These are phyloP conservation scores for Hemicrepidius hirtus DNA, from an alignment of 2,888 invertebrate species.

Conservation along the genomic window DNA sequence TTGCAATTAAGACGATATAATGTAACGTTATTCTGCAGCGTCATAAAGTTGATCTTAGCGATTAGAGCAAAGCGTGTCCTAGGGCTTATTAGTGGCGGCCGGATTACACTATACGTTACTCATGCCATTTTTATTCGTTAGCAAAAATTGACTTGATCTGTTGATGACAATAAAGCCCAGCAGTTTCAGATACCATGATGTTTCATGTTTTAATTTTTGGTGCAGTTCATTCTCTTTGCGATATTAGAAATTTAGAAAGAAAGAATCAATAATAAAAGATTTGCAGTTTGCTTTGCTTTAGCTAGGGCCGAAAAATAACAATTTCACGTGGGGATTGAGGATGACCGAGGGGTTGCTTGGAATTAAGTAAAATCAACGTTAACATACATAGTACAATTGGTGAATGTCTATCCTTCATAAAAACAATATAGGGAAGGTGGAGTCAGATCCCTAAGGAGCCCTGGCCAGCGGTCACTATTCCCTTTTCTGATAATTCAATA, in stretches of 20 bases:
- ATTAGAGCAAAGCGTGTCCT: slow-evolving; percentile 48
- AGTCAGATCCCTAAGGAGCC: slow-evolving; percentile 59
- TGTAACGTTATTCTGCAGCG: slow-evolving; percentile 42
- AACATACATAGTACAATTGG: slow-evolving; percentile 47
- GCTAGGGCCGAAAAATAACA: slow-evolving; percentile 17
- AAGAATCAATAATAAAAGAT: no score
- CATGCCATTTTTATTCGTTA: slow-evolving; percentile 55
- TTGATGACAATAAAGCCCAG: slow-evolving; percentile 18
- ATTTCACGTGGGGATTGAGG: slow-evolving; percentile 16
- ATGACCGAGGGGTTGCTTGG: slow-evolving; percentile 21
- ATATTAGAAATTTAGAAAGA: no score
- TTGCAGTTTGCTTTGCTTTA: no score
- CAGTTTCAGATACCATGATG: background rate
- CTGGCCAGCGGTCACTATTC: slow-evolving; percentile 69
- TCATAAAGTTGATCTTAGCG: slow-evolving; percentile 51
- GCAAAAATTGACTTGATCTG: slow-evolving; percentile 40
- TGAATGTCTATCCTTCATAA: slow-evolving; percentile 65
- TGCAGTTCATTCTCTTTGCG: no score
- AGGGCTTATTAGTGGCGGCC: slow-evolving; percentile 46
- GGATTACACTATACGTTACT: slow-evolving; percentile 46
- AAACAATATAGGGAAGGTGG: slow-evolving; percentile 65
- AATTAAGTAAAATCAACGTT: slow-evolving; percentile 52
- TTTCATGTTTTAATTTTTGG: no score
- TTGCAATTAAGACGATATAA: slow-evolving; percentile 51
- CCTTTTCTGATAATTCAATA: slow-evolving; percentile 70